A percentile compares a stretch with the other conserved stretches of the same genome.
Conservation (phyloP, 2,113 vertebrate genomes). For the Scolopax mira region DNA sequence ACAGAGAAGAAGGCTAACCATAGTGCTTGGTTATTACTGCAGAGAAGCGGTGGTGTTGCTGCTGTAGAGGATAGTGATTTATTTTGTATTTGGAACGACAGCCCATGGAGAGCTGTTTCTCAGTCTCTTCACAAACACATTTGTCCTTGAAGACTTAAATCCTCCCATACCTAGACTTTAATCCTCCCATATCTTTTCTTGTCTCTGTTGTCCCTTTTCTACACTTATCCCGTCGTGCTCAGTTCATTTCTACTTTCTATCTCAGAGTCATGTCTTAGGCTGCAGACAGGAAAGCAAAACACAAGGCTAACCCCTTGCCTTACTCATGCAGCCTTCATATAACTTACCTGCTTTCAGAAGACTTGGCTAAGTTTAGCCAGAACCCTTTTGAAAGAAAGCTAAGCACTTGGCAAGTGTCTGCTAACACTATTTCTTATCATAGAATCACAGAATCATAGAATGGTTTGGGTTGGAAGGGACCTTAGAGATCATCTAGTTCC, state of each 20-base stretch:
- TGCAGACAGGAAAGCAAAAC: neutral
- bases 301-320: neutral
- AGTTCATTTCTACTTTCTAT: neutral
- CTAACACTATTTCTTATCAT: neutral
- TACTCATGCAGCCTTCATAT: neutral
- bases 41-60: neutral
- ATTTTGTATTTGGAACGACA: neutral
- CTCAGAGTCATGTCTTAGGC: neutral
- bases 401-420: neutral
- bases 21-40: neutral
- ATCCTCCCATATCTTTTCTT: neutral
- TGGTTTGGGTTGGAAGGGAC: too few relatives aligned
- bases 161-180: neutral
- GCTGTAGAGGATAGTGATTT: neutral
- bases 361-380: neutral
- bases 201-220: neutral
- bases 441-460: too few relatives aligned
- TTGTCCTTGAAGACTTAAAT: neutral
- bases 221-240: neutral
- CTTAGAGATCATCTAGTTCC: too few relatives aligned
- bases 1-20: neutral
- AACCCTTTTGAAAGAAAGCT: neutral
- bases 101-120: neutral
- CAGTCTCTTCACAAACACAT: neutral
- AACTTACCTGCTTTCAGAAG: neutral